Base-by-base conservation (phyloP, 1,140 invertebrate species). In the Macrocentrus cingulum region DNA sequence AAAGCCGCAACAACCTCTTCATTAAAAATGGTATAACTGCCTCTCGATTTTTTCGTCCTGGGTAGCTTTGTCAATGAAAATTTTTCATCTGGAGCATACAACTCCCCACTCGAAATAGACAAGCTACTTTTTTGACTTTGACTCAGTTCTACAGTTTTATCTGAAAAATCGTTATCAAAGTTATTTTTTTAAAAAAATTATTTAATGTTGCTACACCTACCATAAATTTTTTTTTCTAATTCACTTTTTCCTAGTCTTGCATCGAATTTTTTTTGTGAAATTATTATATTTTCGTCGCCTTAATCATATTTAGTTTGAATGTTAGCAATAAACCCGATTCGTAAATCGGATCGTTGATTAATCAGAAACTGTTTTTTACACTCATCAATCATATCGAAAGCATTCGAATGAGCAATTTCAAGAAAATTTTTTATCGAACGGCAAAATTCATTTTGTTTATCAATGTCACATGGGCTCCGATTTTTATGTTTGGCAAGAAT, bases 1-100 rank as follows among this genome's bases (percentile, higher is more conserved):
- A 63, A 50, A 6, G 57, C 58, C 18, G 57, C 44, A n/a, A 60
- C 62, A 45, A 63, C 49, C 53, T 60, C 60, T 19, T 56, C 50
- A 29, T 56, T 37, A 15, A 63, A 16, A 45, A 60, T 34, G 57
- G 60, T 56, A 8, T 50, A 25, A 16, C 6, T 56, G 15, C 62
- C 58, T 41, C 58, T 58, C 39, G 54, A 45, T 58, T 42, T 57
- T 49, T 32, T 46, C 20, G 25, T 39, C 4, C 4, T 29, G 4
- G 25, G 9, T 29, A 9, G 25, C 9, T 29, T 29, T 29, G 25
- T 29, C 9, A 9, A 29, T 29, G n/a, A n/a, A n/a, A n/a, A n/a
- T n/a, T n/a, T n/a, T n/a, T n/a, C n/a, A n/a, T n/a, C n/a, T n/a
- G n/a, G n/a, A n/a, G n/a, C n/a, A n/a, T n/a, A n/a, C n/a, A n/a